Evolutionary conservation across 2,888 invertebrate genomes (phyloP).

Genomic region (Heliconius charithonia): DNA sequence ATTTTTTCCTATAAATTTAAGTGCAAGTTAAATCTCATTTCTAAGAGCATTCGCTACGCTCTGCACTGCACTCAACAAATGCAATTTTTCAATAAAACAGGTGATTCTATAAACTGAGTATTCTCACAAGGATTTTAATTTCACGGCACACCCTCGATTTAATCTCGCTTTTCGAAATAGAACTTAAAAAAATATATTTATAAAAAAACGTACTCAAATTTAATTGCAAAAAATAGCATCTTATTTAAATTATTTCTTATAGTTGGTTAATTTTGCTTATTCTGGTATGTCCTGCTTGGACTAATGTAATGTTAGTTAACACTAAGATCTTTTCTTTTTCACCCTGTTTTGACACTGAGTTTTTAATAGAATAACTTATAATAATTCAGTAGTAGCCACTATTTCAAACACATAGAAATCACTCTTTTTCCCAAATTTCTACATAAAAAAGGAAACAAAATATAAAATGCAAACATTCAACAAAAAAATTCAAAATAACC

Average conservation of each 20-base stretch:
- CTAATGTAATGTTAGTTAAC: not conserved
- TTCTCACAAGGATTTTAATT: conserved; percentile 67
- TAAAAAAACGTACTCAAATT: not conserved
- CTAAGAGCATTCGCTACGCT: conserved; percentile 25
- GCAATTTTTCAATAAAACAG: conserved; percentile 29
- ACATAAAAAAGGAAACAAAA: not conserved
- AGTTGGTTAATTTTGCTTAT: not conserved
- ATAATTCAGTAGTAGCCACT: not conserved
- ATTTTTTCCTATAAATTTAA: not conserved
- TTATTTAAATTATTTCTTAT: too few species aligned
- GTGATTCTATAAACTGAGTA: conserved; percentile 21
- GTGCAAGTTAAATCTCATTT: not conserved
- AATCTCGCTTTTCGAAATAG: not conserved
- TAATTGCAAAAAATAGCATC: not conserved
- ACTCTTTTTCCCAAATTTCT: too few species aligned
- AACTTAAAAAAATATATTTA: not conserved
- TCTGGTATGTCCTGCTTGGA: not conserved
- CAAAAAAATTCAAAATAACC: not conserved
- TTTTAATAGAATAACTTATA: not conserved
- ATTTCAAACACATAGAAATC: not conserved
- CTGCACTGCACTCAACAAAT: not conserved
- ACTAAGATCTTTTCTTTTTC: not conserved
- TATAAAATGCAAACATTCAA: not conserved
- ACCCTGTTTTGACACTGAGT: not conserved
- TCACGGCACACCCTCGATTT: conserved; percentile 50